Percentiles rank a stretch among this genome's conserved stretches.
Evolutionary conservation across 2,888 invertebrate species (phyloP).

Genomic region (Ophraella communa): DNA sequence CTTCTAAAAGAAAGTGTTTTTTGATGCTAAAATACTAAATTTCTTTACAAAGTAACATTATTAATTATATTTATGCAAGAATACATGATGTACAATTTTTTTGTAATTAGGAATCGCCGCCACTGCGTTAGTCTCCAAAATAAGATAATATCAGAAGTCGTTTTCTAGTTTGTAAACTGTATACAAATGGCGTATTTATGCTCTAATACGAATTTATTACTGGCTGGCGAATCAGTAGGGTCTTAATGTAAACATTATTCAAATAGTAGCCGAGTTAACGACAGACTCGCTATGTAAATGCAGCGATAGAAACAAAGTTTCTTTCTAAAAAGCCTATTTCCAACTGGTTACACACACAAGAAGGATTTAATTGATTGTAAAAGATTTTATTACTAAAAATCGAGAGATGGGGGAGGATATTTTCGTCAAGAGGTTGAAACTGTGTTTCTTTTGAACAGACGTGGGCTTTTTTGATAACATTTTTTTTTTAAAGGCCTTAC

Average conservation of each 20-base stretch:
- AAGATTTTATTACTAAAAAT: not conserved
- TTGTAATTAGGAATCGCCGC: not conserved
- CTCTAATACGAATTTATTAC: constrained; percentile 49
- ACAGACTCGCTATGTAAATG: constrained; percentile 22
- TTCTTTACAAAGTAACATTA: too few relatives aligned
- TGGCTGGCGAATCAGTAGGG: constrained; percentile 29
- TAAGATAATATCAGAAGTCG: constrained; percentile 46
- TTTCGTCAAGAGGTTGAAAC: not conserved
- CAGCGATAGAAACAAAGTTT: constrained; percentile 20
- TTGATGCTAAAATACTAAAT: too few relatives aligned
- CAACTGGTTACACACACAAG: not conserved
- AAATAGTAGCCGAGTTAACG: constrained; percentile 26
- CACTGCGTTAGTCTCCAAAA: constrained; percentile 45
- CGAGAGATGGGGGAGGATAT: not conserved
- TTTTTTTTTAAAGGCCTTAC: too few relatives aligned
- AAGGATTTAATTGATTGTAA: constrained; percentile 12
- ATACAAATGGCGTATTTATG: constrained; percentile 52
- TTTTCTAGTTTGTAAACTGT: constrained; percentile 42
- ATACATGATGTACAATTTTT: not conserved
- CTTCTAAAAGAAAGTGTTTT: too few relatives aligned
- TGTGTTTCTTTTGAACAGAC: not conserved
- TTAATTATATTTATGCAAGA: too few relatives aligned
- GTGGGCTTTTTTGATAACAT: too few relatives aligned
- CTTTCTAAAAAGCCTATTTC: constrained; percentile 9
- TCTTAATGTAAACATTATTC: constrained; percentile 30